A percentile compares a stretch with the other conserved stretches of the same genome.
Evolutionary conservation across 2,113 vertebrate species (phyloP).

Genomic region (Pleuronectes platessa): DNA sequence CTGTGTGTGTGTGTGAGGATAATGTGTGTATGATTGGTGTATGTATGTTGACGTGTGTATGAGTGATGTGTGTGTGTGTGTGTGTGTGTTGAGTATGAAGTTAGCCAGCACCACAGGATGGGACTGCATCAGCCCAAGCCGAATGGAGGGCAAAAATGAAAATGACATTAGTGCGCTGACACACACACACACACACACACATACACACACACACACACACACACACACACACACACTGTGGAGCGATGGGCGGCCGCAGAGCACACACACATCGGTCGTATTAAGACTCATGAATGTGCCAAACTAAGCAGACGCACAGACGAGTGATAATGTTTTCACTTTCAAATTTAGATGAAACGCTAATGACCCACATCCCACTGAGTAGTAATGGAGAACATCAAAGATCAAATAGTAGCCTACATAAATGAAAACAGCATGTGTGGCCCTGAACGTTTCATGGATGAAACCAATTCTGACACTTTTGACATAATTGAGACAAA

Average conservation of each 20-base stretch:
- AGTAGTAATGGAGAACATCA: background rate
- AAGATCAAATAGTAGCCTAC: background rate
- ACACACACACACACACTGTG: slow-evolving; percentile 27
- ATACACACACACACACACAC: slow-evolving; percentile 8
- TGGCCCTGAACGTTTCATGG: background rate
- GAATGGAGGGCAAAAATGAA: slow-evolving; percentile 48
- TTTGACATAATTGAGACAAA: background rate
- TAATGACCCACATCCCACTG: slow-evolving; percentile 7
- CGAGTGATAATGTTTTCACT: slow-evolving; percentile 14
- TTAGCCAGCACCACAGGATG: slow-evolving; percentile 63
- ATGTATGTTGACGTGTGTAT: slow-evolving; percentile 21
- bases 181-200: slow-evolving; percentile 30
- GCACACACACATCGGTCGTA: slow-evolving; percentile 39
- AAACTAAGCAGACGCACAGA: slow-evolving; percentile 48
- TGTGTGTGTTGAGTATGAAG: slow-evolving; percentile 43
- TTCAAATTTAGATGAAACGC: slow-evolving; percentile 40
- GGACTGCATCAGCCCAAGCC: slow-evolving; percentile 37
- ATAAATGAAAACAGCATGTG: slow-evolving; percentile 21
- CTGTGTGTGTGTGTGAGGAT: slow-evolving; percentile 33
- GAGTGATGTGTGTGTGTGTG: slow-evolving; percentile 26
- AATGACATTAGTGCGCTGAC: slow-evolving; percentile 24
- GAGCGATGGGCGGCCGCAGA: slow-evolving; percentile 29
- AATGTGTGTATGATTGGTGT: slow-evolving; percentile 12
- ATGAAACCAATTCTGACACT: background rate
- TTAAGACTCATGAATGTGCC: slow-evolving; percentile 39